Evolutionary conservation across 2,113 vertebrate species (phyloP).

Genomic region (Laterallus jamaicensis): DNA sequence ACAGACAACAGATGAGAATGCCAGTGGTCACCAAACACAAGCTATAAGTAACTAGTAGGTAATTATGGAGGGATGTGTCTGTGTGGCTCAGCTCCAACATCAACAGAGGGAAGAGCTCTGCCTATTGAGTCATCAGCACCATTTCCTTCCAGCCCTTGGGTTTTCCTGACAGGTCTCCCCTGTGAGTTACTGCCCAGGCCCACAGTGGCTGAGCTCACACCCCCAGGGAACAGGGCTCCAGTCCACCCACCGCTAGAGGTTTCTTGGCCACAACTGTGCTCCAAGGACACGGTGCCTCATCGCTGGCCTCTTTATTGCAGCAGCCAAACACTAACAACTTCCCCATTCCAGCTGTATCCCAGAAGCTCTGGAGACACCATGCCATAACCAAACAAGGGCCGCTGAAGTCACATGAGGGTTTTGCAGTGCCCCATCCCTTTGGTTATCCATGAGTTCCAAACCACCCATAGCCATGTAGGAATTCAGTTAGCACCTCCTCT

Average conservation of each 20-base stretch:
- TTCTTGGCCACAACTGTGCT: background rate
- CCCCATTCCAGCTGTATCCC: background rate
- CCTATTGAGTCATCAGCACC: constrained; percentile 47
- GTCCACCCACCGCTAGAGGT: background rate
- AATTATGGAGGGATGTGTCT: constrained; percentile 40
- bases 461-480: background rate
- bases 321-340: background rate
- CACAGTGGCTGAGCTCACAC: background rate
- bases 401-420: background rate
- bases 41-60: background rate
- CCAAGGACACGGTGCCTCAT: background rate
- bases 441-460: background rate
- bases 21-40: background rate
- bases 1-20: fast-evolving
- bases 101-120: constrained; percentile 57
- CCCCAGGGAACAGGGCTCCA: background rate
- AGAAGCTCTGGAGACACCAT: background rate
- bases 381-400: background rate
- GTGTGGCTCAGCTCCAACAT: constrained; percentile 39
- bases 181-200: background rate
- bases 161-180: background rate
- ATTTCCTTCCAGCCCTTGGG: constrained; percentile 34
- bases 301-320: background rate
- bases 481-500: background rate
- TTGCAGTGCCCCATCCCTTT: background rate